phyloP scores from a whole-genome alignment of 2,797 vertebrate species.

The Smutsia gigantea region DNA sequence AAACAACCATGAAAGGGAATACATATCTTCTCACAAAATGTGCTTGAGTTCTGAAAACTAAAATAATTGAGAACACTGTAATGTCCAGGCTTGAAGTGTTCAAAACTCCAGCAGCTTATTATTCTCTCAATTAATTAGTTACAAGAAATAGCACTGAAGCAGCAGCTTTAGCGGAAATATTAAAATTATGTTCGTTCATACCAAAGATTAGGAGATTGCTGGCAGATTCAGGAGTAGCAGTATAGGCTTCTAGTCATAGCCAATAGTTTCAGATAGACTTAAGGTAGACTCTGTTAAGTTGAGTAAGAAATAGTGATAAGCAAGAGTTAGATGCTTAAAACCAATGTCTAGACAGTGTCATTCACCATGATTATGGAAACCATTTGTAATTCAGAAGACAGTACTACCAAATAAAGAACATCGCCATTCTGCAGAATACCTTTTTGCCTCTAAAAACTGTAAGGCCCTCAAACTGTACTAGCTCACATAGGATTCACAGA shows the following conservation, averaged over 20 bases:
- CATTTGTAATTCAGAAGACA: not conserved
- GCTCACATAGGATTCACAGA: not conserved
- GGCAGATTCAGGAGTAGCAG: not conserved
- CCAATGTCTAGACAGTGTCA: not conserved
- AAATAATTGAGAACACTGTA: not conserved
- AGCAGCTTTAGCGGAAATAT: not conserved
- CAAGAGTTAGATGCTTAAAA: not conserved
- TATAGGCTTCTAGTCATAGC: not conserved
- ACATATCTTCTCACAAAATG: not conserved
- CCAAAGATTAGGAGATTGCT: not conserved
- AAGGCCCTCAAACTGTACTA: not conserved
- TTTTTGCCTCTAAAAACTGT: not conserved
- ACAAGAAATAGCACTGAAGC: not conserved
- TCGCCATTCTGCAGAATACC: not conserved
- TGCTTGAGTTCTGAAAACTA: not conserved
- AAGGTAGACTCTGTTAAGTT: not conserved
- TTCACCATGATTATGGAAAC: not conserved
- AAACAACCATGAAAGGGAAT: not conserved
- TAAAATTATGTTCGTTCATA: not conserved
- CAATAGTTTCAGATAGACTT: not conserved
- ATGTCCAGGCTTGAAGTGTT: not conserved
- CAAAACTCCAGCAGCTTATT: not conserved
- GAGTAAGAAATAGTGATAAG: not conserved
- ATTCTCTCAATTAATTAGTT: not conserved
- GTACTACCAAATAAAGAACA: not conserved